phyloP scores from a whole-genome alignment of 2,888 invertebrate species.

The Diploptera punctata region DNA sequence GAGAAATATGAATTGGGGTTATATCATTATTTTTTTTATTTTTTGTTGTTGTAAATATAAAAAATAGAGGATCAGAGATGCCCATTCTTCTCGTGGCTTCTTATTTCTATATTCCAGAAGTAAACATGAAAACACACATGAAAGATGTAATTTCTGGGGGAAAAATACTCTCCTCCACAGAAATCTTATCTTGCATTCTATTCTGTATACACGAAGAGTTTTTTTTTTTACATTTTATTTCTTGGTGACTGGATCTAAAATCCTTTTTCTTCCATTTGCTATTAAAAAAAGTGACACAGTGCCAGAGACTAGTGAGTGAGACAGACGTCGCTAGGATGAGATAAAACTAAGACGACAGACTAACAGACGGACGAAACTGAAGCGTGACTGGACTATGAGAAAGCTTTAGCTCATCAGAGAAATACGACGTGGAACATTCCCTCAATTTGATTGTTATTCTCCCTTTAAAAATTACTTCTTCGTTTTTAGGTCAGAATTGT shows the following conservation, averaged over 20 bases:
- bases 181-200: conserved; percentile 3
- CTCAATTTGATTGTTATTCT: not conserved
- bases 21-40: too few species aligned
- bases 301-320: not conserved
- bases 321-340: not conserved
- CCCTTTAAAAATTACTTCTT: too few species aligned
- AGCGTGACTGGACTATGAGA: not conserved
- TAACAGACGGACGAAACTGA: not conserved
- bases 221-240: not conserved
- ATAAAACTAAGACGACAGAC: not conserved
- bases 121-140: not conserved
- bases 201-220: not conserved
- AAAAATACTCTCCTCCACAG: not conserved
- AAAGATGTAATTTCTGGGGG: not conserved
- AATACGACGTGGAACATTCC: not conserved
- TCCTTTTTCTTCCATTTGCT: not conserved
- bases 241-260: not conserved
- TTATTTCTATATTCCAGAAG: not conserved
- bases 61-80: too few species aligned
- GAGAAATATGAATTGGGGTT: too few species aligned
- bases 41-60: too few species aligned
- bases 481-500: too few species aligned
- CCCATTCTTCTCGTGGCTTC: too few species aligned
- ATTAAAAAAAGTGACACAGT: not conserved
- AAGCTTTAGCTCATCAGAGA: too few species aligned